Evolutionary conservation across 2,113 vertebrate genomes (phyloP).

Genomic region (Pao palembangensis): DNA sequence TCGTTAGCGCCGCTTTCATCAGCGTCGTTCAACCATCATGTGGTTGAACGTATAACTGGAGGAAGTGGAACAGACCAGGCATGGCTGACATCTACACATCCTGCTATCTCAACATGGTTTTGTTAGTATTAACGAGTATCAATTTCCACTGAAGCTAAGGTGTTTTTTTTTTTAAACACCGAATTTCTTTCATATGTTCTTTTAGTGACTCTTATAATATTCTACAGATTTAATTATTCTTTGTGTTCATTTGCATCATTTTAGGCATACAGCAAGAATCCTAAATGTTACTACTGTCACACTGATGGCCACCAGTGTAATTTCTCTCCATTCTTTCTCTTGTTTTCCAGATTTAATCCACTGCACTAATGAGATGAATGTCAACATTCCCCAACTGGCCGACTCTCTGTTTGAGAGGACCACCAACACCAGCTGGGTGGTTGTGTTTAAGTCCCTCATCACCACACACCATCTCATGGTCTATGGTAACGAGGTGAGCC

Average conservation of each 20-base stretch:
- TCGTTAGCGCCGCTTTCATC: conserved; percentile 34
- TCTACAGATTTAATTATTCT: too few relatives aligned
- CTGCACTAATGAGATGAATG: conserved; percentile 98
- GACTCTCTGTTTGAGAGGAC: conserved; percentile 96
- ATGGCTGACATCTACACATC: conserved; percentile 18
- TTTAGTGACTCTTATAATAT: too few relatives aligned
- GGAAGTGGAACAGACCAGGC: conserved; percentile 39
- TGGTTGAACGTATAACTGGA: conserved; percentile 23
- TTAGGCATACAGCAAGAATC: not conserved
- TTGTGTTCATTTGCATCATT: too few relatives aligned
- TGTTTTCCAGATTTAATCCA: conserved; percentile 89
- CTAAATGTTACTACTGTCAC: not conserved
- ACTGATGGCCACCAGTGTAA: not conserved
- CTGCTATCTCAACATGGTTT: conserved; percentile 2
- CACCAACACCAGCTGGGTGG: conserved; percentile 98
- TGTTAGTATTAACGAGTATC: not conserved
- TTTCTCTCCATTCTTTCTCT: not conserved
- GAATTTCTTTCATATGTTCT: too few relatives aligned
- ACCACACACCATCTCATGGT: conserved; percentile 98
- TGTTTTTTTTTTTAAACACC: too few relatives aligned
- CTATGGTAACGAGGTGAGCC: conserved; percentile 92
- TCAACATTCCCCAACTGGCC: conserved; percentile 97
- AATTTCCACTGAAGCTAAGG: not conserved
- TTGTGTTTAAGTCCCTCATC: conserved; percentile 97
- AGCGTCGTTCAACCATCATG: conserved; percentile 22